These are phyloP conservation scores for Chelonus formosanus DNA, from an alignment of 2,888 invertebrate genomes.

Conservation along the genomic window DNA sequence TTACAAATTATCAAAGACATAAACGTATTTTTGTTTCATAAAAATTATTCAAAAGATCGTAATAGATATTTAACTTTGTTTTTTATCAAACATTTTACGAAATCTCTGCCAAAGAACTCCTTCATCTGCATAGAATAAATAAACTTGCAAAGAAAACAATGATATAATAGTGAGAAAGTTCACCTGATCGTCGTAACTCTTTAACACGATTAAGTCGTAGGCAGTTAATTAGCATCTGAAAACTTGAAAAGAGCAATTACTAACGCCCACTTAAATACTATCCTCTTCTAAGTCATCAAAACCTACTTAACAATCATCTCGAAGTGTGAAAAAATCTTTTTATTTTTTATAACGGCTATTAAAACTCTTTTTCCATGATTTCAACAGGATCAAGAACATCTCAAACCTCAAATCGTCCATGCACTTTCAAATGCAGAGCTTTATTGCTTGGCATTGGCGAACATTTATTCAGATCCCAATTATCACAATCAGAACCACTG, in stretches of 20 bases:
- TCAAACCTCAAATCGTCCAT: slow-evolving; percentile 92
- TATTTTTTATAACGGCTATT: not conserved
- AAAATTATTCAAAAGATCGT: too few species aligned
- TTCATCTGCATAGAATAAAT: not conserved
- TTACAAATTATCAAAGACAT: too few species aligned
- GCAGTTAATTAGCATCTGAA: slow-evolving; percentile 1
- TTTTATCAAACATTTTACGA: not conserved
- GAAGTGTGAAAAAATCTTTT: slow-evolving; percentile 9
- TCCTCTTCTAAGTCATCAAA: not conserved
- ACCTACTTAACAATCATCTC: not conserved
- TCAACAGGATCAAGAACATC: slow-evolving; percentile 86
- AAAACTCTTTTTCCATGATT: slow-evolving; percentile 31
- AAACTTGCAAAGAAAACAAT: not conserved
- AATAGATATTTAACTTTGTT: too few species aligned
- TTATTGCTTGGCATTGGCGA: slow-evolving; percentile 92
- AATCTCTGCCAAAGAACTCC: not conserved
- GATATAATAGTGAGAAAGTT: slow-evolving; percentile 14
- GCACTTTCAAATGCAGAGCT: slow-evolving; percentile 92
- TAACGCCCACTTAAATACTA: not conserved
- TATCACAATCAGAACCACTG: slow-evolving; percentile 95
- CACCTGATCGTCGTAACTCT: slow-evolving; percentile 1
- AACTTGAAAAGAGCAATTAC: slow-evolving; percentile 10
- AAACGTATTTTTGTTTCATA: too few species aligned
- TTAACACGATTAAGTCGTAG: slow-evolving; percentile 4
- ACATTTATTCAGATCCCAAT: slow-evolving; percentile 96